Evolutionary conservation across 2,113 vertebrate genomes (phyloP).

Genomic region (Burhinus bistriatus): DNA sequence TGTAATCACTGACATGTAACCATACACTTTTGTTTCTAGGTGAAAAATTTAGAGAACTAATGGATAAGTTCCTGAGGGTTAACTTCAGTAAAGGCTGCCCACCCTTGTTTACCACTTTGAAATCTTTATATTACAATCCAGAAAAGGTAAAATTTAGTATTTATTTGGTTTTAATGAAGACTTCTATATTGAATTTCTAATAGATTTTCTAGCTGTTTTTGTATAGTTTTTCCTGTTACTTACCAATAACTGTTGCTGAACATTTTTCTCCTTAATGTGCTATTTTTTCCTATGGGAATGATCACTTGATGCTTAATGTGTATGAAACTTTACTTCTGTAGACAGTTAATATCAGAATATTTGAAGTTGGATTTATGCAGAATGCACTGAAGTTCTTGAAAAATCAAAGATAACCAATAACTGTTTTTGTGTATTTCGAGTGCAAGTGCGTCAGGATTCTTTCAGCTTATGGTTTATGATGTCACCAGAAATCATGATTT

Average conservation of each 20-base stretch:
- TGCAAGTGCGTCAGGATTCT: background rate
- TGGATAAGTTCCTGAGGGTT: slow-evolving; percentile 79
- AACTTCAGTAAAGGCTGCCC: slow-evolving; percentile 83
- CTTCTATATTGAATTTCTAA: slow-evolving; percentile 35
- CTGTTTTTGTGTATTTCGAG: background rate
- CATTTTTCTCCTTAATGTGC: background rate
- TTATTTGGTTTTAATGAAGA: slow-evolving; percentile 62
- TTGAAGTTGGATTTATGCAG: background rate
- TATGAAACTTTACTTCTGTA: background rate
- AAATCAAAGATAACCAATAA: background rate
- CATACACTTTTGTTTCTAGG: slow-evolving; percentile 75
- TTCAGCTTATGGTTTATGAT: slow-evolving; percentile 64
- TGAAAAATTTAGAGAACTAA: slow-evolving; percentile 80
- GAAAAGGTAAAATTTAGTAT: slow-evolving; percentile 80
- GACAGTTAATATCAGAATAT: background rate
- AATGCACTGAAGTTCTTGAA: background rate
- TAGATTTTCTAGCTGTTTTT: background rate
- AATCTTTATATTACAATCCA: slow-evolving; percentile 79
- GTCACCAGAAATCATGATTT: slow-evolving; percentile 52
- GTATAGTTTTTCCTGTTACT: background rate
- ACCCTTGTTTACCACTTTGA: slow-evolving; percentile 82
- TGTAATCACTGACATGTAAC: slow-evolving; percentile 62
- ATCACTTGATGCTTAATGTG: background rate
- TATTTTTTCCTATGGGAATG: background rate
- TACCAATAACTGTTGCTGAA: background rate